A percentile compares a stretch with the other conserved stretches of the same genome.
These are phyloP conservation scores for Tachystola acroxantha DNA, from an alignment of 2,888 invertebrate genomes.

Conservation along the genomic window DNA sequence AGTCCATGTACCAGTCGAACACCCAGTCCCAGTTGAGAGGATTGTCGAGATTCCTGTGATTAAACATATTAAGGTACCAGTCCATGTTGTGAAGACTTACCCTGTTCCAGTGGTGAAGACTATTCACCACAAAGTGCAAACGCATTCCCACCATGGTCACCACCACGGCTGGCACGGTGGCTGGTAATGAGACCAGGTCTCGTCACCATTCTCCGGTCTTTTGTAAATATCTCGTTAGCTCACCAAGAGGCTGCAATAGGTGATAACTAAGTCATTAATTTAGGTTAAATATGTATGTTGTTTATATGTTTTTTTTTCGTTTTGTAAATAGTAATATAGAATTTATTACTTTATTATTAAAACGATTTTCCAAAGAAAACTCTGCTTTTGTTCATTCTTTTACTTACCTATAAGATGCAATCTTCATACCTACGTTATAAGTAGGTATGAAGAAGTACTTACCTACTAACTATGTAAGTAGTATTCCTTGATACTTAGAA, in stretches of 20 bases:
- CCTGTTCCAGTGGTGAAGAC: slow-evolving; percentile 65
- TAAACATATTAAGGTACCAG: slow-evolving; percentile 67
- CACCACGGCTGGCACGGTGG: slow-evolving; percentile 21
- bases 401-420: not conserved
- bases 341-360: slow-evolving; percentile 52
- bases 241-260: slow-evolving; percentile 75
- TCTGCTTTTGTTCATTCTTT: slow-evolving; percentile 27
- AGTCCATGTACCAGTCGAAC: slow-evolving; percentile 73
- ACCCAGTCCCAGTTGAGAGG: slow-evolving; percentile 73
- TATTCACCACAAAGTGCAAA: slow-evolving; percentile 57
- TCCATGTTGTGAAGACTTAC: slow-evolving; percentile 61
- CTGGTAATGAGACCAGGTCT: slow-evolving; percentile 14
- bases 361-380: slow-evolving; percentile 57
- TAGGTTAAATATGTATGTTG: slow-evolving; percentile 48
- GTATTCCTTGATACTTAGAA: too few relatives aligned
- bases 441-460: too few relatives aligned
- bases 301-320: slow-evolving; percentile 37
- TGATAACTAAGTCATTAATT: slow-evolving; percentile 77
- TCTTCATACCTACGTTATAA: not conserved
- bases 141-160: slow-evolving; percentile 27
- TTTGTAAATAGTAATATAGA: slow-evolving; percentile 65
- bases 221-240: slow-evolving; percentile 68
- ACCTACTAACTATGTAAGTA: too few relatives aligned
- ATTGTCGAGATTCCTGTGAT: slow-evolving; percentile 74
- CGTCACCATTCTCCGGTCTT: slow-evolving; percentile 42